These are phyloP conservation scores for Yasuhikotakia modesta DNA, from an alignment of 2,797 vertebrate genomes.

Conservation along the genomic window DNA sequence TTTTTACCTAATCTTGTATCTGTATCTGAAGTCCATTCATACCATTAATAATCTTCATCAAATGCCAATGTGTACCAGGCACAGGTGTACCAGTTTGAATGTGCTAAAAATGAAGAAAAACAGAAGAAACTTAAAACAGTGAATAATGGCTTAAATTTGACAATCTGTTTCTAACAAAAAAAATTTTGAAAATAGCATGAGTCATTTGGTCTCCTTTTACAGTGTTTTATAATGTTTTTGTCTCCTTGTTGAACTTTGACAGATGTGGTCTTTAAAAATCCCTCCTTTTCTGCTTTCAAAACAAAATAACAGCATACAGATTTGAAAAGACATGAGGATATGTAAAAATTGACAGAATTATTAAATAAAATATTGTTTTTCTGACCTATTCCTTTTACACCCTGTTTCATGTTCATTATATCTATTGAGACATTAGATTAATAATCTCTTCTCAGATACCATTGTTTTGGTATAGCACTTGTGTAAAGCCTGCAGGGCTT, in stretches of 20 bases:
- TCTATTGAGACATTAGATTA: constrained; percentile 9
- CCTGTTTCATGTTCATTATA: constrained; percentile 1
- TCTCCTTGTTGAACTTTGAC: background rate
- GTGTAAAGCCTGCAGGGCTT: constrained; percentile 28
- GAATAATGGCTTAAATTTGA: no score
- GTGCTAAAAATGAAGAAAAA: background rate
- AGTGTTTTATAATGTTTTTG: background rate
- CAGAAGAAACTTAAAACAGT: background rate
- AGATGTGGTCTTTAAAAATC: background rate
- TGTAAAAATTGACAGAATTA: background rate
- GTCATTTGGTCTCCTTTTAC: background rate
- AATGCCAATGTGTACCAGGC: background rate
- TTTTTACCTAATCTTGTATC: no score
- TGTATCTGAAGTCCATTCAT: no score
- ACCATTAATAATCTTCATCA: background rate
- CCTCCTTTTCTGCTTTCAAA: background rate
- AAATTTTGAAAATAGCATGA: background rate
- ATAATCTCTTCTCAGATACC: constrained; percentile 12
- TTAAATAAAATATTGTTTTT: background rate
- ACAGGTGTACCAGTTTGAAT: background rate
- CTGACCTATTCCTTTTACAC: background rate
- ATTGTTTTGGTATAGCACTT: constrained; percentile 12
- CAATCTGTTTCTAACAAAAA: constrained; percentile 2
- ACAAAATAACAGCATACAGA: background rate
- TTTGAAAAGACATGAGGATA: background rate